Conservation (phyloP, 2,113 vertebrate species). For the Carassius auratus region DNA sequence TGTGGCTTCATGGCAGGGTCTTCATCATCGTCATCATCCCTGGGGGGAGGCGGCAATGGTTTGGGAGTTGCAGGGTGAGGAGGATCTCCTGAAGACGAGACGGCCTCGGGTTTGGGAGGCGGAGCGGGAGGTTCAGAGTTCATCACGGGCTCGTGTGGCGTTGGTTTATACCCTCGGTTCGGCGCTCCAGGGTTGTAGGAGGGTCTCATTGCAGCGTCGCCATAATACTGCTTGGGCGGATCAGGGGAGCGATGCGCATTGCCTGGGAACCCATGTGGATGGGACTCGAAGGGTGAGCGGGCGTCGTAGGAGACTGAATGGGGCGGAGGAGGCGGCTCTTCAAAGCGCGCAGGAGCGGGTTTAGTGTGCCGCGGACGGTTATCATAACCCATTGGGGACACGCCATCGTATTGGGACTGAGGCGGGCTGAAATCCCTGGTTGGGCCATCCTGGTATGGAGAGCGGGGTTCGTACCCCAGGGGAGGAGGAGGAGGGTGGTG, state of each 20-base stretch:
- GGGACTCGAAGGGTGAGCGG: conserved; percentile 83
- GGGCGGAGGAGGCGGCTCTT: conserved; percentile 79
- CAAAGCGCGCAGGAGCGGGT: conserved; percentile 80
- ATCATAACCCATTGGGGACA: conserved; percentile 81
- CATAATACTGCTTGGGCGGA: conserved; percentile 87
- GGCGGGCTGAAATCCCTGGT: conserved; percentile 86
- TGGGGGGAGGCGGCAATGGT: conserved; percentile 82
- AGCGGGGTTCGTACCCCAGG: conserved; percentile 81
- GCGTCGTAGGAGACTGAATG: conserved; percentile 74
- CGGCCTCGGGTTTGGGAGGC: conserved; percentile 81
- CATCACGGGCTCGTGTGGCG: conserved; percentile 82
- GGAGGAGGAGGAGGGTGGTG: conserved; percentile 76
- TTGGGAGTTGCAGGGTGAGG: conserved; percentile 73
- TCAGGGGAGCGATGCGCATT: conserved; percentile 84
- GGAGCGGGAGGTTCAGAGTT: conserved; percentile 76
- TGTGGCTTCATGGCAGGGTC: conserved; percentile 98
- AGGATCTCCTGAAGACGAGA: conserved; percentile 74
- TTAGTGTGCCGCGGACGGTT: conserved; percentile 83
- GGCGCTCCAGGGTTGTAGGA: conserved; percentile 81
- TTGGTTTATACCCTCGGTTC: conserved; percentile 80
- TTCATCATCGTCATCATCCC: conserved; percentile 83
- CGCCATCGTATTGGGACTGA: conserved; percentile 88
- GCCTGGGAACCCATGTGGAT: conserved; percentile 81
- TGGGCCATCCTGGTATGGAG: conserved; percentile 84
- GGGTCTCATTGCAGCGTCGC: conserved; percentile 82